phyloP scores from a whole-genome alignment of 2,888 invertebrate genomes.

The Phalera bucephala region DNA sequence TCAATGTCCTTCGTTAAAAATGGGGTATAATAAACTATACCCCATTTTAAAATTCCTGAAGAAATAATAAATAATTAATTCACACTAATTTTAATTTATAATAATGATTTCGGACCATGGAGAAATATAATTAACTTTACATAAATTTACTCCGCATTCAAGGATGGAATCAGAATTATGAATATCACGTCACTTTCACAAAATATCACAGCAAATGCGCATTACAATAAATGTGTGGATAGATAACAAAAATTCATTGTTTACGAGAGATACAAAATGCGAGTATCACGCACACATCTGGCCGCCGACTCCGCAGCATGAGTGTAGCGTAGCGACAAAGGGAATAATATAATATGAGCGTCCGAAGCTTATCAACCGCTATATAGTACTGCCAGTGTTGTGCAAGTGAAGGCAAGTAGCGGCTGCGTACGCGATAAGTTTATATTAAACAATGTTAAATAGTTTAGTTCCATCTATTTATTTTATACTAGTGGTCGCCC shows the following conservation, averaged over 20 bases:
- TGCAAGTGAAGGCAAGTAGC: constrained; percentile 14
- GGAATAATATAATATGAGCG: constrained; percentile 29
- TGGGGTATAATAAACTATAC: too few relatives aligned
- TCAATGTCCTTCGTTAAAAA: too few relatives aligned
- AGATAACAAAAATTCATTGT: constrained; percentile 9
- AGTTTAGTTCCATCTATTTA: too few relatives aligned
- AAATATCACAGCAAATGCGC: background rate
- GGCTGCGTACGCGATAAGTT: constrained; percentile 9
- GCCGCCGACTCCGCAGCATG: constrained; percentile 20
- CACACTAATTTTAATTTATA: too few relatives aligned
- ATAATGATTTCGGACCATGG: too few relatives aligned
- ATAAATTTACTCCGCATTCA: constrained; percentile 2
- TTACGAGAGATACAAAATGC: constrained; percentile 19
- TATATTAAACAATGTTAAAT: too few relatives aligned
- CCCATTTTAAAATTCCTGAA: too few relatives aligned
- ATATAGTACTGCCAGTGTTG: constrained; percentile 30
- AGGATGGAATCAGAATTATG: constrained; percentile 1
- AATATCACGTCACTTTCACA: constrained; percentile 7
- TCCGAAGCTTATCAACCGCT: constrained; percentile 50
- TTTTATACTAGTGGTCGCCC: too few relatives aligned
- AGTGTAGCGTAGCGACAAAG: constrained; percentile 32
- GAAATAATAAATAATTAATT: too few relatives aligned
- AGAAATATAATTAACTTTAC: background rate
- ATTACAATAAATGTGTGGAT: background rate
- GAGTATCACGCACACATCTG: constrained; percentile 40